phyloP scores from a whole-genome alignment of 1,140 invertebrate species.

The Marisa cornuarietis region DNA sequence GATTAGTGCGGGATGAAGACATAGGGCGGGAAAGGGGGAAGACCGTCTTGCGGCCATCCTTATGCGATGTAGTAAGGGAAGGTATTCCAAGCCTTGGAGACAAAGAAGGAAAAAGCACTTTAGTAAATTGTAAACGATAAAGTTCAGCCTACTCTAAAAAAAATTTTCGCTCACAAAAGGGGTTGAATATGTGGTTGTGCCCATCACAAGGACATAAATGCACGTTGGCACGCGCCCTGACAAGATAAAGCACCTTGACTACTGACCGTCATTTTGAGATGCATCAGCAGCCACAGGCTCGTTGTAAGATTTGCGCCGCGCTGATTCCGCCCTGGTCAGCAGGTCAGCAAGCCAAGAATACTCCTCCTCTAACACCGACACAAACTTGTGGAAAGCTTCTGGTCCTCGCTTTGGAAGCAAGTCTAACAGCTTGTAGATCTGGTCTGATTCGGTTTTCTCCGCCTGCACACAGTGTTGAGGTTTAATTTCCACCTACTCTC shows the following conservation, averaged over 20 bases:
- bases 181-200: too few relatives aligned
- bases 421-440: slow-evolving; percentile 39
- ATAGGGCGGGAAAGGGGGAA: too few relatives aligned
- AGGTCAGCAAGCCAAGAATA: slow-evolving; percentile 47
- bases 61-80: too few relatives aligned
- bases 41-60: too few relatives aligned
- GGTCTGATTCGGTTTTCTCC: slow-evolving; percentile 11
- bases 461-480: not conserved
- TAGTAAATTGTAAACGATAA: too few relatives aligned
- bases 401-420: slow-evolving; percentile 50
- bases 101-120: too few relatives aligned
- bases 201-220: not conserved
- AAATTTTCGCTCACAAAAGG: too few relatives aligned
- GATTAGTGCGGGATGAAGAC: too few relatives aligned
- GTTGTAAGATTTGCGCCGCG: not conserved
- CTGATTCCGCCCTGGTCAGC: slow-evolving; percentile 20
- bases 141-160: too few relatives aligned
- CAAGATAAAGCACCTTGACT: not conserved
- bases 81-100: too few relatives aligned
- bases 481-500: too few relatives aligned
- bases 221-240: not conserved
- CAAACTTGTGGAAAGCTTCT: slow-evolving; percentile 42
- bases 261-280: not conserved
- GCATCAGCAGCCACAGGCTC: not conserved
- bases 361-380: slow-evolving; percentile 38